A percentile compares a stretch with the other conserved stretches of the same genome.
phyloP scores from a whole-genome alignment of 1,140 invertebrate genomes.

The Drosophila bifasciata region DNA sequence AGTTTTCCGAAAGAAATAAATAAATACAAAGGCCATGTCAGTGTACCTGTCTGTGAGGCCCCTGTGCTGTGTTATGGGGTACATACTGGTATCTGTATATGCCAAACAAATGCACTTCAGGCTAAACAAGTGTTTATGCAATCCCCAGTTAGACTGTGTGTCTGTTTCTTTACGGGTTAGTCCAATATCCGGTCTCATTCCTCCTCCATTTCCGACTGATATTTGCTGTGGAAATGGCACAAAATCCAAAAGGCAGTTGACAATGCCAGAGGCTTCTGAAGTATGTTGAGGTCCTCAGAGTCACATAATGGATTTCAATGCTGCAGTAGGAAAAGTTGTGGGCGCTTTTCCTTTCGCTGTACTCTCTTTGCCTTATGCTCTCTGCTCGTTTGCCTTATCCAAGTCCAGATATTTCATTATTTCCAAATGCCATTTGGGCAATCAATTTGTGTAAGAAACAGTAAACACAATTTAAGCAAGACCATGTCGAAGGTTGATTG shows the following conservation, averaged over 20 bases:
- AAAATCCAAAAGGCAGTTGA: constrained; percentile 8
- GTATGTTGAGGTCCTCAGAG: background rate
- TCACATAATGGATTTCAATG: no score
- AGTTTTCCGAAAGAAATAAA: constrained; percentile 42
- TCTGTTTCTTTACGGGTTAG: background rate
- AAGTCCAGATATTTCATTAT: constrained; percentile 40
- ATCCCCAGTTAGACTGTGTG: constrained; percentile 15
- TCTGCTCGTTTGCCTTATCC: background rate
- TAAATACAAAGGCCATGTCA: constrained; percentile 49
- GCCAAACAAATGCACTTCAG: constrained; percentile 46
- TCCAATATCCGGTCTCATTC: background rate
- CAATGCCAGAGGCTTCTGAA: background rate
- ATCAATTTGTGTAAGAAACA: constrained; percentile 56
- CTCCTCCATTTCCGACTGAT: constrained; percentile 4
- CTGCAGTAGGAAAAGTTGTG: constrained; percentile 27
- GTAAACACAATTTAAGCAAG: constrained; percentile 16
- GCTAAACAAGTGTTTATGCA: constrained; percentile 57
- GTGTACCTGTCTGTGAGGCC: constrained; percentile 37
- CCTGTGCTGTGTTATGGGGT: background rate
- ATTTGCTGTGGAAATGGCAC: constrained; percentile 24
- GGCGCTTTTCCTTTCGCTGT: constrained; percentile 4
- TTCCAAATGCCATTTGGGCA: constrained; percentile 33
- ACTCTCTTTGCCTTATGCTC: background rate
- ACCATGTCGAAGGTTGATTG: background rate
- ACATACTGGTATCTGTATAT: constrained; percentile 9